Evolutionary conservation across 2,888 invertebrate species (phyloP).

Genomic region (Acronicta aceris): DNA sequence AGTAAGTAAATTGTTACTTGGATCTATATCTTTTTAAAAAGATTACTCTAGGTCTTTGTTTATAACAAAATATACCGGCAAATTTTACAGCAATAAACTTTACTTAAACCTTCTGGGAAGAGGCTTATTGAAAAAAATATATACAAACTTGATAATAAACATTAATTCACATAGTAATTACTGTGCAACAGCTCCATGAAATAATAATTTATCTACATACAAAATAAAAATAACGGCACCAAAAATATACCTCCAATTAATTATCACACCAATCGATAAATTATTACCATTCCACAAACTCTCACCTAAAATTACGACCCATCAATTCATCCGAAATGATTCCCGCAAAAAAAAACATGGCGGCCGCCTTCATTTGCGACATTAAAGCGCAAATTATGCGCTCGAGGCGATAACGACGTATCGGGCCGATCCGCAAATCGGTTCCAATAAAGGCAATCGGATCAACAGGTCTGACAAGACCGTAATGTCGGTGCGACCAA

Average conservation of each 20-base stretch:
- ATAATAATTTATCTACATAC: slow-evolving; percentile 21
- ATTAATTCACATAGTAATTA: background rate
- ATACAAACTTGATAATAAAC: background rate
- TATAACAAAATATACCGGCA: too few species aligned
- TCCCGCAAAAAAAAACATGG: slow-evolving; percentile 38
- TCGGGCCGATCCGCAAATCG: slow-evolving; percentile 71
- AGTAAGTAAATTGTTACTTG: too few species aligned
- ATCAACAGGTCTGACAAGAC: slow-evolving; percentile 64
- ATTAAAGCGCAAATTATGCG: slow-evolving; percentile 73
- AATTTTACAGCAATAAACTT: too few species aligned
- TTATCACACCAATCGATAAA: slow-evolving; percentile 50
- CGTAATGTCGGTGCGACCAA: slow-evolving; percentile 49
- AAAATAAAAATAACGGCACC: slow-evolving; percentile 5
- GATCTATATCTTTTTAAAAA: too few species aligned
- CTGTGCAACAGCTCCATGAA: background rate
- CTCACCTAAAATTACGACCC: slow-evolving; percentile 46
- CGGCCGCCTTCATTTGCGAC: slow-evolving; percentile 63
- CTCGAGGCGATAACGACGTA: slow-evolving; percentile 72
- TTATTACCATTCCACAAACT: slow-evolving; percentile 34
- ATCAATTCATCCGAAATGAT: slow-evolving; percentile 49
- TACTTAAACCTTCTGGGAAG: too few species aligned
- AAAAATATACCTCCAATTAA: slow-evolving; percentile 33
- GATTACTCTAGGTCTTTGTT: too few species aligned
- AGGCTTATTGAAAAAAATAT: too few species aligned
- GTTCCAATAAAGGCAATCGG: slow-evolving; percentile 63